These are phyloP conservation scores for Idaea aversata DNA, from an alignment of 2,888 invertebrate species.

Conservation along the genomic window DNA sequence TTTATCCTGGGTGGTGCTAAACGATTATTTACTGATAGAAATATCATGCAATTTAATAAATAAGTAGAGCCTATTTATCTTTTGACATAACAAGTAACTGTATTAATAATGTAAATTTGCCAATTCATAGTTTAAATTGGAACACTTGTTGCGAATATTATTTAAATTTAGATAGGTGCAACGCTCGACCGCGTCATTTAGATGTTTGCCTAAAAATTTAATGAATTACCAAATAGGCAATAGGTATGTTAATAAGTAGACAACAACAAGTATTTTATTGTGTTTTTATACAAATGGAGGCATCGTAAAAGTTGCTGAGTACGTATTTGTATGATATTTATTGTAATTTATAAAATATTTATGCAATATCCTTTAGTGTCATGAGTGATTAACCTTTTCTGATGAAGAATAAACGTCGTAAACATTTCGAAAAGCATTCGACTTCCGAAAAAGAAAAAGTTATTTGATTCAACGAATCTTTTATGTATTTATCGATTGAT, in stretches of 20 bases:
- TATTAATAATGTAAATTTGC: slow-evolving; percentile 16
- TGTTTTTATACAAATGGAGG: not conserved
- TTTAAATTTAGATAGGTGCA: not conserved
- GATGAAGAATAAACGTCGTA: not conserved
- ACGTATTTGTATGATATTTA: not conserved
- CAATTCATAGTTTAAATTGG: slow-evolving; percentile 19
- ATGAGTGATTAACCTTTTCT: not conserved
- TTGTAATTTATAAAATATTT: not conserved
- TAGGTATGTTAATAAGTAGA: not conserved
- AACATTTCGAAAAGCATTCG: not conserved
- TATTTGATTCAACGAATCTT: not conserved
- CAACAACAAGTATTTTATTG: not conserved
- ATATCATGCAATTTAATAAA: no score
- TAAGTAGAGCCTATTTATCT: not conserved
- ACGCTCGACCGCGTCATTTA: not conserved
- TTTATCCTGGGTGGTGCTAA: no score
- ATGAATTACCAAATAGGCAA: not conserved
- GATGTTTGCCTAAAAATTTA: not conserved
- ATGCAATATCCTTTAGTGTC: not conserved
- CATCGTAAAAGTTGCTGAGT: not conserved
- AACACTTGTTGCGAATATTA: slow-evolving; percentile 5
- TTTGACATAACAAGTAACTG: not conserved
- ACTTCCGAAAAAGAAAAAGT: not conserved
- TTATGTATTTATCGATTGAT: no score
- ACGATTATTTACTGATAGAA: no score